Evolutionary conservation across 1,140 invertebrate species (phyloP), one percentile per base, ranked within the genome.

Genomic region (Zaprionus capensis): DNA sequence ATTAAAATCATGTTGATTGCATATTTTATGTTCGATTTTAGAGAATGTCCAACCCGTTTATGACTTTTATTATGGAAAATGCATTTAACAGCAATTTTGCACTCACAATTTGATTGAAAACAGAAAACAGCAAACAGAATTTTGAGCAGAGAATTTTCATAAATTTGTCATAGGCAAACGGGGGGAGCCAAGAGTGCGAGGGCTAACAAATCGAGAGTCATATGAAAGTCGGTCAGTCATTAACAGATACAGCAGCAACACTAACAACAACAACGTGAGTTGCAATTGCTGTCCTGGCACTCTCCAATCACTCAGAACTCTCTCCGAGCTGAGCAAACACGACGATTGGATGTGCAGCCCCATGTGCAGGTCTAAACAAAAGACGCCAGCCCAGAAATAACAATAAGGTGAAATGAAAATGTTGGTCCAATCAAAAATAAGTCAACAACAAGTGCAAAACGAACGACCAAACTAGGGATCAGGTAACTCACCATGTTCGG

Each of bases 381-480:
- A 90, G 75, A 59, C 28, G 61, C 46, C 75, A 71, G 67, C 36
- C 65, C 26, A 68, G 88, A 88, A 76, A 83, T 71, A 86, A 85
- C 76, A 80, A 77, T 41, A 62, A 49, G 69, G 72, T 78, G 77
- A 83, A 86, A 87, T 85, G 75, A 69, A 82, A 82, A 82, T 80
- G 77, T 69, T 76, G 53, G 70, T 34, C 81, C 78, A 87, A 88
- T 88, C 81, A 88, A 83, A 87, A 83, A 81, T 69, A 70, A 88
- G 81, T 87, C 80, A 81, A 88, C 74, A 49, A 69, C 78, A 49
- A 69, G 67, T 56, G 22, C 20, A 51, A 56, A 63, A 24, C 49
- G 36, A 70, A 24, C 34, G 34, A 49, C 17, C 49, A n/a, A 31
- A 41, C 38, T 41, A 41, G 5, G 38, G 2, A 41, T 5, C 26